Evolutionary conservation across 2,888 invertebrate genomes (phyloP).

Genomic region (Drosophila neotestacea): DNA sequence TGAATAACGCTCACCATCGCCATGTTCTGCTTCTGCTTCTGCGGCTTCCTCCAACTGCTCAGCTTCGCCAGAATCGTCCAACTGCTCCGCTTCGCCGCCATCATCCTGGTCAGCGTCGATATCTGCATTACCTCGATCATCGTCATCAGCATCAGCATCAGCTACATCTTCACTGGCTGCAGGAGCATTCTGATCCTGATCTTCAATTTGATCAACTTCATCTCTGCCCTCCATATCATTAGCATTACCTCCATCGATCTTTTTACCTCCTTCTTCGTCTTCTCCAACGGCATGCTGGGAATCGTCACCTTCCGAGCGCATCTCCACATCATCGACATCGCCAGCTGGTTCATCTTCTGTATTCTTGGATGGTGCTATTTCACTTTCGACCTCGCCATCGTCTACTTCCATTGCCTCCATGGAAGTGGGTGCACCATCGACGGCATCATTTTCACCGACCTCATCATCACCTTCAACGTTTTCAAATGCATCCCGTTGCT

Average conservation of each 20-base stretch:
- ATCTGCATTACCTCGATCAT: conserved; percentile 43
- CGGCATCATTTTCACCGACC: conserved; percentile 75
- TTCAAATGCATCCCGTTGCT: conserved; percentile 54
- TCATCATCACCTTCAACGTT: conserved; percentile 74
- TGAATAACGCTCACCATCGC: conserved; percentile 62
- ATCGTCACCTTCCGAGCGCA: conserved; percentile 60
- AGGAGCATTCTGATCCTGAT: conserved; percentile 39
- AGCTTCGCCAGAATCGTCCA: conserved; percentile 33
- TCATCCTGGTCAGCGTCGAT: conserved; percentile 32
- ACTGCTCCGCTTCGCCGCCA: conserved; percentile 11
- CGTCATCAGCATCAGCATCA: conserved; percentile 43
- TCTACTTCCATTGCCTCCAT: conserved; percentile 67
- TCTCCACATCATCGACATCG: conserved; percentile 63
- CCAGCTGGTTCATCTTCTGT: conserved; percentile 39
- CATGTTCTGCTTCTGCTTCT: conserved; percentile 54
- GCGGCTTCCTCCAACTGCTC: conserved; percentile 47
- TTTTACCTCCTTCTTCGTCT: conserved; percentile 41
- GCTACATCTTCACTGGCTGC: conserved; percentile 22
- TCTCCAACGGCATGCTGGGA: conserved; percentile 43
- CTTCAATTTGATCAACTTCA: conserved; percentile 62
- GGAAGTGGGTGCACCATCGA: conserved; percentile 68
- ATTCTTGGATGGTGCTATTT: conserved; percentile 26
- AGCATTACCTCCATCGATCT: conserved; percentile 25
- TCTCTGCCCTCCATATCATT: conserved; percentile 58
- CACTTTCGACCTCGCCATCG: conserved; percentile 63